Percentiles rank a stretch among this genome's conserved stretches.
Conservation (phyloP, 2,113 vertebrate species). For the Verasper variegatus region DNA sequence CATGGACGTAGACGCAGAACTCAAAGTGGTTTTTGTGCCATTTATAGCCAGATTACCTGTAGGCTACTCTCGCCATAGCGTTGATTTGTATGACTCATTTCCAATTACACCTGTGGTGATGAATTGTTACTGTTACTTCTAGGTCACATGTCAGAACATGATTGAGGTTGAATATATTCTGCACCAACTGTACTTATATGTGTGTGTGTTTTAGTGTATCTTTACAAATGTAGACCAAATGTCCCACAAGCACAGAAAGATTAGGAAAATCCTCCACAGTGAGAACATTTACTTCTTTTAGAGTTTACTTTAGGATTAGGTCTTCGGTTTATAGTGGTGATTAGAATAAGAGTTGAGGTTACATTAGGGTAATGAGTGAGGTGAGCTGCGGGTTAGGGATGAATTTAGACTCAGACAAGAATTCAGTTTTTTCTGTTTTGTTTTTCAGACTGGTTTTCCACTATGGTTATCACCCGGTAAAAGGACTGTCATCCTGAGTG, state of each 20-base stretch:
- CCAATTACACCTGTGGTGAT: conserved; percentile 66
- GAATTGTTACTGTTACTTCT: conserved; percentile 52
- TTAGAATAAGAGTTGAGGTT: conserved; percentile 61
- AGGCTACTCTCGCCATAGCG: conserved; percentile 49
- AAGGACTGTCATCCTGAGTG: conserved; percentile 11
- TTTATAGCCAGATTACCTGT: conserved; percentile 69
- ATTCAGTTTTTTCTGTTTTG: not conserved
- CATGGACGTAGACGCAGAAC: conserved; percentile 52
- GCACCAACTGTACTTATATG: conserved; percentile 10
- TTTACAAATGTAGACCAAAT: conserved; percentile 58
- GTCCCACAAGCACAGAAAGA: conserved; percentile 60
- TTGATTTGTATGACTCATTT: conserved; percentile 67
- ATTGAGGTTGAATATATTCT: conserved; percentile 44
- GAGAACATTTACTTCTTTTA: conserved; percentile 55
- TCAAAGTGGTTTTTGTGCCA: conserved; percentile 58
- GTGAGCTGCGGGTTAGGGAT: conserved; percentile 43
- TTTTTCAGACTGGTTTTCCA: conserved; percentile 24
- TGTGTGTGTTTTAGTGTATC: conserved; percentile 42
- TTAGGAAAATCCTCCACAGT: conserved; percentile 67
- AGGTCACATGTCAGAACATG: conserved; percentile 57
- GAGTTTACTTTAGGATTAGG: conserved; percentile 73
- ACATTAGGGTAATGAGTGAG: conserved; percentile 63
- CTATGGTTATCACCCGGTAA: conserved; percentile 14
- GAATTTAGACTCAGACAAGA: conserved; percentile 32
- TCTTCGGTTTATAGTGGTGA: conserved; percentile 55